Base-by-base conservation (phyloP, 2,797 vertebrate genomes). In the Podargus strigoides region DNA sequence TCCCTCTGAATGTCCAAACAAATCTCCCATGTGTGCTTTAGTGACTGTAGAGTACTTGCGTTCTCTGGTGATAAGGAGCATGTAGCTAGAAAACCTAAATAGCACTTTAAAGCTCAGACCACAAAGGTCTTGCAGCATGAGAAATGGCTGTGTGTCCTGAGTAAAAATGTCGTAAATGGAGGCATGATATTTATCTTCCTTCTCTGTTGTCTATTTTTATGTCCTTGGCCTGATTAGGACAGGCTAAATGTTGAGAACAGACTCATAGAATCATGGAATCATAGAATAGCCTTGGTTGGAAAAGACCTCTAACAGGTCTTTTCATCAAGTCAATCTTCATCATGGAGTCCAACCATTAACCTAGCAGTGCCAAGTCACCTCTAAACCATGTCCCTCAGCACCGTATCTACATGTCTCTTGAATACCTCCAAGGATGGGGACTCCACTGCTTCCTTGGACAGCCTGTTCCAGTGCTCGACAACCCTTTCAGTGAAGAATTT, bases 1-100 rank as follows among this genome's bases (percentile, higher is more conserved):
- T 87, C 36, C 13, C 69, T 79, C 32, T 79, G 10, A 73, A 69
- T 26, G 41, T 67, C 44, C 41, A 44, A 34, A 52, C 14, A 41
- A 4, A 78, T 82, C 30, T 64, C 24, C 14, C 46, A 28, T 41
- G 46, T 59, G 4, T 53, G 32, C 27, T 49, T 63, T 78, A 63
- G n/a, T 56, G 39, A 62, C 42, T 53, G 21, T 13, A 26, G 5
- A 44, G n/a, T 44, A 21, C 5, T 89, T 0, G 0, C 7, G 3
- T 21, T 75, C 23, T 82, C 14, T 64, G 34, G 50, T 73, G 32
- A 42, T 30, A 10, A 80, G 36, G 15, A 82, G 4, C 24, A 13
- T 10, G 50, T 68, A 39, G 41, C 23, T 46, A 36, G 58, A 62
- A 83, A 76, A 82, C 21, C 2, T 26, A 58, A 90, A 78, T 4